Percentiles rank a stretch among this genome's conserved stretches.
Conservation (phyloP, 2,113 vertebrate species). For the Mormoops blainvillei region DNA sequence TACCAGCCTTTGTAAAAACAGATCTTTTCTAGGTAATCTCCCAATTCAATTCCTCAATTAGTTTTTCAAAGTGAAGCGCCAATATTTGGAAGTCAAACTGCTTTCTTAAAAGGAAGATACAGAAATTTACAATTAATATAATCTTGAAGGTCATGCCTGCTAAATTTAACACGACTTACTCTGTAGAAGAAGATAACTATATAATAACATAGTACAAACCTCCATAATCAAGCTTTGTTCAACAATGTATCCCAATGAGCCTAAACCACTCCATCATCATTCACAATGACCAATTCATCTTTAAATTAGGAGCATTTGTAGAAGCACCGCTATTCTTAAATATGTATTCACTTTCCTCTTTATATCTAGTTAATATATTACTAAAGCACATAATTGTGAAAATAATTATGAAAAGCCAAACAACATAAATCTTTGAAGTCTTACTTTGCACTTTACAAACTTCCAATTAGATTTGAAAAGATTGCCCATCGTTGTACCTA, state of each 20-base stretch:
- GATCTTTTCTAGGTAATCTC: not conserved
- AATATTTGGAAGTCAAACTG: not conserved
- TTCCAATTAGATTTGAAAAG: conserved; percentile 10
- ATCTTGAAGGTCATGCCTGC: not conserved
- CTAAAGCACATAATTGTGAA: not conserved
- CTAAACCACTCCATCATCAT: not conserved
- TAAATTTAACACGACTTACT: not conserved
- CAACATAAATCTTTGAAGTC: not conserved
- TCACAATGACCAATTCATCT: not conserved
- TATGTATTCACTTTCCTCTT: not conserved
- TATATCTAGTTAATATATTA: not conserved
- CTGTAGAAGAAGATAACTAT: not conserved
- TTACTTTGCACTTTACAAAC: conserved; percentile 8
- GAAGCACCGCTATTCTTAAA: conserved; percentile 4
- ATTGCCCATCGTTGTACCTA: not conserved
- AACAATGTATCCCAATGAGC: not conserved
- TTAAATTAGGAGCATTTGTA: not conserved
- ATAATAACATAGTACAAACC: not conserved
- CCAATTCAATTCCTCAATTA: not conserved
- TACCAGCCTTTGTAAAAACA: not conserved
- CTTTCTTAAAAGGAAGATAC: conserved; percentile 21
- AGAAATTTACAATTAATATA: conserved; percentile 13
- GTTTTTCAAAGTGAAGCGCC: not conserved
- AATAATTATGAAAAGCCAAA: conserved; percentile 29
- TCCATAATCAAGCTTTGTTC: not conserved